Base-by-base conservation (phyloP, 1,140 invertebrate genomes). In the Drosophila yakuba region DNA sequence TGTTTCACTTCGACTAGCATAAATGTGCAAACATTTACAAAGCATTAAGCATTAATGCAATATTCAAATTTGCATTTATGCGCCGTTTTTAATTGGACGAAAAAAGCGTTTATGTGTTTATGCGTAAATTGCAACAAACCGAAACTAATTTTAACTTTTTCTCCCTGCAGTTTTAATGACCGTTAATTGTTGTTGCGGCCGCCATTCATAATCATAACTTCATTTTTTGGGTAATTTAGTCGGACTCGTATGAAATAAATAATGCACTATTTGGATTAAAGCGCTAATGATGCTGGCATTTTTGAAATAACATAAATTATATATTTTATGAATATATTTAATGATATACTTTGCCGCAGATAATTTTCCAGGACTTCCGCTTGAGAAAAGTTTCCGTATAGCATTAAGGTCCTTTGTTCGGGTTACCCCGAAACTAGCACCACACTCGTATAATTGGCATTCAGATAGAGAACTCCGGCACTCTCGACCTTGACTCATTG, bases 1-100 rank as follows among this genome's bases (percentile, higher is more conserved):
- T 51, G 39, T 61, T 78, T 64, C 43, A 50, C 52, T 52, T 86
- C 62, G 59, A 17, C 62, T 39, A 76, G 61, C 57, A 55, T 48
- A 75, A 59, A 72, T 56, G 10, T 17, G 64, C 71, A 79, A 72
- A 69, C 61, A 73, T 88, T 88, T 76, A 79, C 74, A 75, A 64
- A 54, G 71, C 78, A 86, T 82, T 88, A 86, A 86, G 67, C 78
- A 79, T 88, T 88, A 88, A 86, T 76, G 80, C 74, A 88, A 76
- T 88, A 69, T 62, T 39, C 39, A 61, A 75, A 81, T 69, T 78
- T 54, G 63, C 78, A 67, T 81, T 63, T 83, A 64, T 58, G 56
- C 54, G 39, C 44, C 28, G 52, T 68, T 79, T 71, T 86, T 79
- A 86, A 86, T 86, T 76, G 79, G 75, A 66, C 56, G 75, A 50